Percentiles rank a stretch among this genome's conserved stretches.
Evolutionary conservation across 2,797 vertebrate species (phyloP).

Genomic region (Microctenopoma steveboyesi): DNA sequence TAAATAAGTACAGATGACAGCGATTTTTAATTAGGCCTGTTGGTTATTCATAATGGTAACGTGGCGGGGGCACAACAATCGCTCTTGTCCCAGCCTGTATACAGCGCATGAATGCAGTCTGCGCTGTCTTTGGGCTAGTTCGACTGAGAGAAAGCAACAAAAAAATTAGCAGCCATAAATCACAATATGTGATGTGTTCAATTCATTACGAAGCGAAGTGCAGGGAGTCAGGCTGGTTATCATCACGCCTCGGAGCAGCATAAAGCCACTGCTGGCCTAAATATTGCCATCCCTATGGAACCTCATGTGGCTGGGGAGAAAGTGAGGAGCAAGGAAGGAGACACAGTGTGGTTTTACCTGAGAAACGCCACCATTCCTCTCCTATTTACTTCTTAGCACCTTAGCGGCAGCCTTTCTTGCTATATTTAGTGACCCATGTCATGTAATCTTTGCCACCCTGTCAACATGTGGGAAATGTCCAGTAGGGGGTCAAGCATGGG

Average conservation of each 20-base stretch:
- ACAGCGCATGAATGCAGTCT: not conserved
- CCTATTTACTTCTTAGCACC: slow-evolving; percentile 47
- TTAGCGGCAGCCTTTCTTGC: slow-evolving; percentile 24
- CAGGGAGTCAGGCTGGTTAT: slow-evolving; percentile 12
- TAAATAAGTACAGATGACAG: not conserved
- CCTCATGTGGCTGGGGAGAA: not conserved
- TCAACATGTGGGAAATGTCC: slow-evolving; percentile 59
- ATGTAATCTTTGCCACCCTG: slow-evolving; percentile 64
- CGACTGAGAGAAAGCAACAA: slow-evolving; percentile 15
- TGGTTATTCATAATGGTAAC: not conserved
- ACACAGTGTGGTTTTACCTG: slow-evolving; percentile 36
- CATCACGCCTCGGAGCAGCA: slow-evolving; percentile 3
- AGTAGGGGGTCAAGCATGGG: slow-evolving; percentile 62
- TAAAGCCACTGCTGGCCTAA: slow-evolving; percentile 19
- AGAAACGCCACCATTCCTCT: slow-evolving; percentile 21
- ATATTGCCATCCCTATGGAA: slow-evolving; percentile 18
- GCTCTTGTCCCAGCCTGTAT: not conserved
- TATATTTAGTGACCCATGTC: slow-evolving; percentile 62
- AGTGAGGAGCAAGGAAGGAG: slow-evolving; percentile 1
- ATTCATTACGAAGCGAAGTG: slow-evolving; percentile 31
- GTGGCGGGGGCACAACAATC: not conserved
- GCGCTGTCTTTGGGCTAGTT: not conserved
- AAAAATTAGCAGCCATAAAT: slow-evolving; percentile 49
- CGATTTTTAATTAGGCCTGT: not conserved
- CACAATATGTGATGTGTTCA: slow-evolving; percentile 27